phyloP scores from a whole-genome alignment of 2,888 invertebrate species.

The Papilio demoleus region DNA sequence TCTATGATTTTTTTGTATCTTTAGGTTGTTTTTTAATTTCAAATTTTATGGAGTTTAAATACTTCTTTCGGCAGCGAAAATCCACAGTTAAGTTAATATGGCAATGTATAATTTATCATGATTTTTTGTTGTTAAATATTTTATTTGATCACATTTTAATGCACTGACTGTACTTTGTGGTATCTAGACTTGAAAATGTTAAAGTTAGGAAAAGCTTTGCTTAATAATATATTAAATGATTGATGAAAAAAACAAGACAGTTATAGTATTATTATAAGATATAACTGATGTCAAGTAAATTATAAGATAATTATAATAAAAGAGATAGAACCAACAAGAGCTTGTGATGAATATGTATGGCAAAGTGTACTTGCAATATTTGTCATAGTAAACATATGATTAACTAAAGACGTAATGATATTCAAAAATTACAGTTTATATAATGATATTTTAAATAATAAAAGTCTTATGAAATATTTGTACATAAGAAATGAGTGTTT shows the following conservation, averaged over 20 bases:
- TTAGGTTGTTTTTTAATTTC: no score
- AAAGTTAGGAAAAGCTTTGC: background rate
- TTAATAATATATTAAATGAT: background rate
- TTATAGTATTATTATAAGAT: conserved; percentile 4
- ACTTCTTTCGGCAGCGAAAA: no score
- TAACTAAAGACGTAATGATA: background rate
- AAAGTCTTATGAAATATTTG: conserved; percentile 3
- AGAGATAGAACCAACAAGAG: no score
- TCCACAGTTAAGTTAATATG: no score
- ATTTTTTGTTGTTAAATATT: no score
- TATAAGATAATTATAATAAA: no score
- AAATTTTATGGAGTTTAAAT: no score
- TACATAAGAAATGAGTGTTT: background rate
- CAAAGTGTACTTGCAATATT: no score
- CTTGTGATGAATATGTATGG: no score
- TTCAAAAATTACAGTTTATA: background rate
- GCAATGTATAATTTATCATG: no score
- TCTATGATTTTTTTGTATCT: background rate
- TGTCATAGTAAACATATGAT: background rate
- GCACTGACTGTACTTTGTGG: conserved; percentile 1
- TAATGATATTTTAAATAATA: background rate
- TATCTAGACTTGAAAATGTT: background rate
- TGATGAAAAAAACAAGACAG: background rate
- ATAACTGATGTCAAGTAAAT: no score
- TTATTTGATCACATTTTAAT: background rate